These are phyloP conservation scores for Zeus faber DNA, from an alignment of 2,113 vertebrate genomes.

Conservation along the genomic window DNA sequence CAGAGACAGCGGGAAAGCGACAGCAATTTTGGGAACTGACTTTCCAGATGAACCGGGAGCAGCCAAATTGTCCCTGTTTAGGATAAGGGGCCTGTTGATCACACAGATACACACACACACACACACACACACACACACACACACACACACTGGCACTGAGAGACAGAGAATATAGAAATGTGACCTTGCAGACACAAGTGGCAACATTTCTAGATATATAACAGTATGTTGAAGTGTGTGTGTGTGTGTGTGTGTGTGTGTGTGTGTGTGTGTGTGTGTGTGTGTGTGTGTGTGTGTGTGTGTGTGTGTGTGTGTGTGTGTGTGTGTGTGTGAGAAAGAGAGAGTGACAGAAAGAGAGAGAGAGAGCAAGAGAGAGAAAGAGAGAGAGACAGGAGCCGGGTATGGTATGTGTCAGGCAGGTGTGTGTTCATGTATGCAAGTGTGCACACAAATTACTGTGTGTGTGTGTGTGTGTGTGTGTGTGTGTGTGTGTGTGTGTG, in stretches of 20 bases:
- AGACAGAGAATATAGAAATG: slow-evolving; percentile 2
- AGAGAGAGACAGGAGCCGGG: slow-evolving; percentile 14
- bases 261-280: background rate
- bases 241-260: background rate
- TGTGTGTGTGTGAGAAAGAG: slow-evolving; percentile 5
- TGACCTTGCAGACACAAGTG: background rate
- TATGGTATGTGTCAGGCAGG: slow-evolving; percentile 47
- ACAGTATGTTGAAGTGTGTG: background rate
- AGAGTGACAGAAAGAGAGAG: slow-evolving; percentile 32
- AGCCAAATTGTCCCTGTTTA: too few species aligned
- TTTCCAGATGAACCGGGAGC: too few species aligned
- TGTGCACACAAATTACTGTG: background rate
- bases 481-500: slow-evolving; percentile 9
- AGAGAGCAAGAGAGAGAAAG: slow-evolving; percentile 17
- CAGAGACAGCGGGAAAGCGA: too few species aligned
- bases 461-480: slow-evolving; percentile 14
- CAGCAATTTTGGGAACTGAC: too few species aligned
- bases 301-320: background rate
- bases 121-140: slow-evolving; percentile 33
- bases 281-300: background rate
- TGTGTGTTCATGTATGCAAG: slow-evolving; percentile 13
- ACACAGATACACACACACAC: slow-evolving; percentile 9
- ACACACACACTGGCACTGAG: slow-evolving; percentile 21
- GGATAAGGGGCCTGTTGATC: too few species aligned
- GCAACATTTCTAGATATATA: slow-evolving; percentile 11